Evolutionary conservation across 2,888 invertebrate species (phyloP), one percentile per base, ranked within the genome.

Genomic region (Dugesia japonica): DNA sequence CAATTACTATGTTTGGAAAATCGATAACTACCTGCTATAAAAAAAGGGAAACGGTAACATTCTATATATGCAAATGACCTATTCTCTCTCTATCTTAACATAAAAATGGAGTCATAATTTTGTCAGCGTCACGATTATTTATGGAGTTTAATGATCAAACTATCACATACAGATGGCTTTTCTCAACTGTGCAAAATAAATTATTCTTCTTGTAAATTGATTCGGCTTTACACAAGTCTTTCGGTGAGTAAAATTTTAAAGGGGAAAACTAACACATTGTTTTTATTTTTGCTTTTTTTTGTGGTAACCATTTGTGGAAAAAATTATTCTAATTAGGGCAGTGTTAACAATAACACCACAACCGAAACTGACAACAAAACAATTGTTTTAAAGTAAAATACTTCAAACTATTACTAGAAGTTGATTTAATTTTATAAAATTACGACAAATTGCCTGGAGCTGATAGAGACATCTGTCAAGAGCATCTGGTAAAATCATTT

Each of bases 91-190:
- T 31, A 31, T 31, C 13, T 31, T 31, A 56, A 56, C 56, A 23
- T 56, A 56, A n/a, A n/a, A 56, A 56, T 56, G 56, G n/a, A 56
- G 56, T 56, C 56, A 56, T 56, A 56, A 56, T 56, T 56, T 56
- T 56, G 56, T 56, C 56, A 56, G 56, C 56, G 23, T 56, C 56
- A 56, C 56, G 56, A 56, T 56, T 56, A 56, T 56, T 56, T 56
- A 56, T 56, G 4, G 56, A 56, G 56, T n/a, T 56, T 56, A 56
- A 56, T 56, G 56, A 56, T 56, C 56, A 56, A 56, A 56, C 56
- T 56, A 56, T 56, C 56, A 56, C 56, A 56, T 56, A 56, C 56
- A 56, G 56, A 56, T 56, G 56, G 56, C 23, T n/a, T 56, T 56
- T 56, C 56, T 23, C 56, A 56, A 56, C 56, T 20, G 23, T 56